Base-by-base conservation (phyloP, 2,797 vertebrate species). In the Sphenopsis melanotis region DNA sequence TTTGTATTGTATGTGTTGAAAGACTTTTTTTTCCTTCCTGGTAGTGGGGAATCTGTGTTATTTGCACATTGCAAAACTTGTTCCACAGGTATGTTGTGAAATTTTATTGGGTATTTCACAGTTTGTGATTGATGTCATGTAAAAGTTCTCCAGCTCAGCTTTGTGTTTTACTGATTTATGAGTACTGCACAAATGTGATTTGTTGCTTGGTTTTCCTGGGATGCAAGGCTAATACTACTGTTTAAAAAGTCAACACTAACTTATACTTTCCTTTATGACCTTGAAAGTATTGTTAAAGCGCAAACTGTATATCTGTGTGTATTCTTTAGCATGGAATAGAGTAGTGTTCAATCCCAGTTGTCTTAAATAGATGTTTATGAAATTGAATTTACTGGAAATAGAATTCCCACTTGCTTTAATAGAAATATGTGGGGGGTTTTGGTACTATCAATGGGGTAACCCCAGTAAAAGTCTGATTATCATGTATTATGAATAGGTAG, bases 1-100 rank as follows among this genome's bases (percentile, higher is more conserved):
- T 93, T 94, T 15, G 24, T 84, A 75, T 93, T 92, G 66, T 96
- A 84, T 83, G 71, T n/a, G 8, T 46, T 92, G 59, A 83, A 91
- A 90, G 84, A 66, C 42, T 64, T 85, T 90, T 93, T 95, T 94
- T 91, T 74, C 59, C 81, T 95, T 92, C 93, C 85, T 93, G 87
- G 94, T 96, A 93, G 68, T 89, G 56, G 89, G 81, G 90, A 95
- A 95, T 92, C 85, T 87, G 46, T 87, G 82, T 89, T 96, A 88
- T 94, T 96, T 96, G 81, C 86, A 93, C 92, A 91, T 95, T 96
- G 92, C 95, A 96, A 93, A 94, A 93, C 95, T 80, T 91, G 93
- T 95, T 95, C 92, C 84, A 77, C 92, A 95, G 93, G 93, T 96
- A 91, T 56, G 85, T 94, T 96, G 95, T 95, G 96, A 96, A 95